A percentile compares a stretch with the other conserved stretches of the same genome.
Conservation (phyloP, 1,140 invertebrate genomes). For the Heliconius congener region DNA sequence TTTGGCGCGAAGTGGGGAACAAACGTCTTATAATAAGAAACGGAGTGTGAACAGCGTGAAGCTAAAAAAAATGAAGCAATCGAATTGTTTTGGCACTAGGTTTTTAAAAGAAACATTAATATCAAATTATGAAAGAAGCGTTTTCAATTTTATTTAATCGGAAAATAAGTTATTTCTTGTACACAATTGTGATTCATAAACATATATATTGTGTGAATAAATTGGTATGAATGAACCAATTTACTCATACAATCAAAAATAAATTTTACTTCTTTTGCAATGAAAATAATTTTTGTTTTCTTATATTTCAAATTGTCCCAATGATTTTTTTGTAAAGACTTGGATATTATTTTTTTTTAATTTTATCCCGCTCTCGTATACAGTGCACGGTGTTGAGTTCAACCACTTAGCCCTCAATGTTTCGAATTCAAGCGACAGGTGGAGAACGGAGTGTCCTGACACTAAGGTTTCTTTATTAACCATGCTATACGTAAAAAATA, state of each 20-base stretch:
- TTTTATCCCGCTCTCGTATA: too few relatives aligned
- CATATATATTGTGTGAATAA: not conserved
- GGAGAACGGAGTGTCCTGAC: too few relatives aligned
- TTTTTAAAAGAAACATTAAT: not conserved
- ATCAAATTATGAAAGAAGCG: not conserved
- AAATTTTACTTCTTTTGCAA: not conserved
- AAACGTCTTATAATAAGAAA: too few relatives aligned
- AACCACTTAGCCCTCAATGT: too few relatives aligned
- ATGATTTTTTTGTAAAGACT: not conserved
- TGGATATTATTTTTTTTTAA: not conserved
- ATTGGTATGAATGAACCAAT: not conserved
- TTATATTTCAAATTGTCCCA: not conserved
- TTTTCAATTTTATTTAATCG: not conserved
- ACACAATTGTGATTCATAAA: not conserved
- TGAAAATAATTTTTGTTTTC: not conserved
- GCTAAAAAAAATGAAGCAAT: too few relatives aligned
- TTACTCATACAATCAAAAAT: not conserved
- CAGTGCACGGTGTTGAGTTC: too few relatives aligned
- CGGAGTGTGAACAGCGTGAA: too few relatives aligned
- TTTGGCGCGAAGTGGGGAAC: too few relatives aligned
- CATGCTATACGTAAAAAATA: too few relatives aligned
- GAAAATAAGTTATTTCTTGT: not conserved
- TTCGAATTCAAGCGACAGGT: too few relatives aligned
- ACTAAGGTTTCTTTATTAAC: too few relatives aligned
- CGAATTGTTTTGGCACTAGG: too few relatives aligned